These are phyloP conservation scores for Archocentrus centrarchus DNA, from an alignment of 2,113 vertebrate genomes.

Conservation along the genomic window DNA sequence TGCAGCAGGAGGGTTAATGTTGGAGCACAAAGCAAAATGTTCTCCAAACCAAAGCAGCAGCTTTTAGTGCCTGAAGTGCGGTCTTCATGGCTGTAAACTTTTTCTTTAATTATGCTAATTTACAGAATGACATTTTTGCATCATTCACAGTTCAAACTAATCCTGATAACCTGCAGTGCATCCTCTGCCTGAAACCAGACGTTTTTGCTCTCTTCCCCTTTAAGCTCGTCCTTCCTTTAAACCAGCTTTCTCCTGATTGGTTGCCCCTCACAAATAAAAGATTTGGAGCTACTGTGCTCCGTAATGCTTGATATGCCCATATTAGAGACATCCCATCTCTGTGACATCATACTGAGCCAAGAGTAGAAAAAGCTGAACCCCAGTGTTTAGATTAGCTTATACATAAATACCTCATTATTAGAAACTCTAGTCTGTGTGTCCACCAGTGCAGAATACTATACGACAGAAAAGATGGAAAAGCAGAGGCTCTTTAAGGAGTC, in stretches of 20 bases:
- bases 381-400: fast-evolving
- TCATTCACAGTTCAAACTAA: not conserved
- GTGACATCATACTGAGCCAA: not conserved
- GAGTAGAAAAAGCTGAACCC: not conserved
- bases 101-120: not conserved
- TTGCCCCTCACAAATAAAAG: not conserved
- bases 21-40: not conserved
- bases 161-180: not conserved
- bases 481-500: no score
- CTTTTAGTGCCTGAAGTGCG: not conserved
- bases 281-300: not conserved
- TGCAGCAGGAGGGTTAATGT: not conserved
- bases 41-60: not conserved
- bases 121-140: fast-evolving
- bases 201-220: not conserved
- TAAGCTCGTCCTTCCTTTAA: not conserved
- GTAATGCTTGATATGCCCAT: not conserved
- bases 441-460: not conserved
- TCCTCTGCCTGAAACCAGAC: not conserved
- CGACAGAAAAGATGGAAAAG: not conserved
- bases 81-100: not conserved
- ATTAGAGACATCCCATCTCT: not conserved
- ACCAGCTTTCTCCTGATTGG: not conserved
- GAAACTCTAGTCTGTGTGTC: not conserved
- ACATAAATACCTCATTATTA: not conserved